Base-by-base conservation (phyloP, 2,797 vertebrate species). In the Hirundo rustica region DNA sequence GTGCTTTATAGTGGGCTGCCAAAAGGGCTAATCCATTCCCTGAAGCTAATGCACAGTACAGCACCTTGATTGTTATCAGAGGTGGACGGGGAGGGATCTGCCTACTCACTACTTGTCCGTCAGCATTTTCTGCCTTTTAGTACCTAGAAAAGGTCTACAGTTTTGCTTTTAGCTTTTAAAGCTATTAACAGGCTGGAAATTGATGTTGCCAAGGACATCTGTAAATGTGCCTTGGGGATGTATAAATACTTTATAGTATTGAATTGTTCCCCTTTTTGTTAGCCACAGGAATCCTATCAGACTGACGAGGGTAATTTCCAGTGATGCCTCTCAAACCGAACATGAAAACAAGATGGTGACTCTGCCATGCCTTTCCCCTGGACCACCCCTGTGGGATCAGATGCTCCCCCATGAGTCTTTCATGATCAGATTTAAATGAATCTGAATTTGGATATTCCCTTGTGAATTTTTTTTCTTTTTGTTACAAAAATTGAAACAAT, bases 81-180 rank as follows among this genome's bases (percentile, higher is more conserved):
- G 91, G 92, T 95, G 89, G 92, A 94, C 88, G 94, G 88, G 92
- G 91, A 84, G 40, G 53, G 86, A 95, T 93, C 91, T 95, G 93
- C 95, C 96, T 95, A 95, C 96, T 95, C 89, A 54, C 85, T 58
- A 88, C 89, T 93, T 95, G 67, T 95, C 93, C 96, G 91, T 95
- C 93, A 96, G 96, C 89, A 82, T 81, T 96, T 90, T 85, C 80
- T 94, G 88, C 60, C 86, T 90, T 91, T 93, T 87, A 93, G 67
- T 87, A 67, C 72, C 92, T 89, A 88, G 89, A 90, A 96, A 95
- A 97, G 88, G 80, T 92, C 93, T 93, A 54, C 67, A 61, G 74
- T 76, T 84, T 82, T 96, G 91, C 94, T 96, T 96, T 96, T 97
- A 96, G 91, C 93, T 96, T 96, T 97, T 92, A 96, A 96, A 95